Base-by-base conservation (phyloP, 2,797 vertebrate species). In the Tragopan temminckii region DNA sequence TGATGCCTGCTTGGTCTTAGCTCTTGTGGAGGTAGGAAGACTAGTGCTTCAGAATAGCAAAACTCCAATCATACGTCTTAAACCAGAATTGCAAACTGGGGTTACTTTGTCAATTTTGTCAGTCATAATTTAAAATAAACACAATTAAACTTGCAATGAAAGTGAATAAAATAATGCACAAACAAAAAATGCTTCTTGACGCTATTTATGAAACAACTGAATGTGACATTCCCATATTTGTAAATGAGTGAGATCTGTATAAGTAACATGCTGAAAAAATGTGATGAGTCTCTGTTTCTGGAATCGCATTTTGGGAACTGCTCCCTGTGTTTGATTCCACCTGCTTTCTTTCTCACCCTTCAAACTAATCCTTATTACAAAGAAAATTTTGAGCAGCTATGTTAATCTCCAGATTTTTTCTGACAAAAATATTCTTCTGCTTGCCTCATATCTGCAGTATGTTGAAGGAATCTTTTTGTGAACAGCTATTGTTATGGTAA, bases 401-500 rank as follows among this genome's bases (percentile, higher is more conserved):
- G 23, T 75, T 85, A 29, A 79, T 84, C 58, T 92, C 64, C 13
- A 3, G 40, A 6, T 68, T 90, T 95, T 52, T 87, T 77, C 61
- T 24, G 62, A 46, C 35, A 40, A 36, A 88, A 75, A 85, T 85
- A 43, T 33, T 89, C 66, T 86, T 70, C 63, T 71, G 1, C 72
- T 74, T 91, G 76, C 57, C 62, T 79, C 69, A 38, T 35, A 6
- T 43, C 59, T 90, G 38, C 25, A 46, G 40, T 15, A 11, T 76
- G 61, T 29, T 75, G 80, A 93, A 93, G 82, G 87, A 76, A 74
- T 88, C 76, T 92, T 81, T 88, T 63, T 80, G 59, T 87, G 90
- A 88, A 52, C 72, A 85, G 76, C 87, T 81, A 90, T 92, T 95
- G 92, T 97, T 96, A 95, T 94, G 94, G 90, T 93, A 95, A 93